phyloP scores from a whole-genome alignment of 1,140 invertebrate species.

The Penaeus japonicus region DNA sequence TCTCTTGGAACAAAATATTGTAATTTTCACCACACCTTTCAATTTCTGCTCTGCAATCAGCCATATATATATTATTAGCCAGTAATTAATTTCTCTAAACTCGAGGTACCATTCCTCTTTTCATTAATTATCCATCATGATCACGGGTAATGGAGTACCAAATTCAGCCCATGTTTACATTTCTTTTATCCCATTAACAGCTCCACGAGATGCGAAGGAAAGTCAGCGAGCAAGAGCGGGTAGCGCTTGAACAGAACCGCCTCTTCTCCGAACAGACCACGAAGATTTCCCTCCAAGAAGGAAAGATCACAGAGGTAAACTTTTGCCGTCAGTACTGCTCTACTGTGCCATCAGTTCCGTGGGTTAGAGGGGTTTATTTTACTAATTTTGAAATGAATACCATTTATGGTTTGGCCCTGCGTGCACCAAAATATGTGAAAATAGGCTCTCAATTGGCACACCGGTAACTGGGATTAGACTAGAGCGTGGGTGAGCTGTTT shows the following conservation, averaged over 20 bases:
- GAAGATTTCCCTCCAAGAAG: slow-evolving; percentile 44
- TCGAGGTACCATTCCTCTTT: no score
- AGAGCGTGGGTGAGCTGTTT: no score
- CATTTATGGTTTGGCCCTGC: background rate
- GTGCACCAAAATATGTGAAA: background rate
- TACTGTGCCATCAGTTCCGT: background rate
- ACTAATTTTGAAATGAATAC: background rate
- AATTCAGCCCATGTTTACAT: background rate
- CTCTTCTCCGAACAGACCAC: slow-evolving; percentile 48
- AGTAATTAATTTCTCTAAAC: no score
- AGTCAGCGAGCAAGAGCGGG: slow-evolving; percentile 50
- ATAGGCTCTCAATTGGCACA: background rate
- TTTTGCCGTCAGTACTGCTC: background rate
- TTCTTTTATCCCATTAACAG: background rate
- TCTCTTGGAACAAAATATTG: no score
- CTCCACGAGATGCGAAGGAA: slow-evolving; percentile 52
- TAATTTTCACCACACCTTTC: no score
- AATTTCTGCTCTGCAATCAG: no score
- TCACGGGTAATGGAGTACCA: background rate
- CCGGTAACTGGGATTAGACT: no score
- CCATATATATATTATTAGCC: no score
- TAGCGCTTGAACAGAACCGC: slow-evolving; percentile 49
- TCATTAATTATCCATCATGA: no score
- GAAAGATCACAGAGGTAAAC: slow-evolving; percentile 49
- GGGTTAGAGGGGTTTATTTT: background rate